A percentile compares a stretch with the other conserved stretches of the same genome.
Evolutionary conservation across 2,888 invertebrate species (phyloP).

Genomic region (Pharmacophagus antenor): DNA sequence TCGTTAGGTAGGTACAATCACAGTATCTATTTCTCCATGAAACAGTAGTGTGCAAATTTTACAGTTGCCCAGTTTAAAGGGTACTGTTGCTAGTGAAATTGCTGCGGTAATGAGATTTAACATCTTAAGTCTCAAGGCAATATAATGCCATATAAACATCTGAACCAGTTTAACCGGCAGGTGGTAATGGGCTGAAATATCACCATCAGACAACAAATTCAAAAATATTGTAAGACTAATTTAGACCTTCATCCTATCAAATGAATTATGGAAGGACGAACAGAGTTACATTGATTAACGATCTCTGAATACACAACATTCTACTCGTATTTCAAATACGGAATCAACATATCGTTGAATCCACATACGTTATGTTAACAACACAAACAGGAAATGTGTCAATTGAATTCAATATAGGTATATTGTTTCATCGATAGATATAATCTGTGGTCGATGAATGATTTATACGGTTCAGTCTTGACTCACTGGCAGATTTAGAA

Average conservation of each 20-base stretch:
- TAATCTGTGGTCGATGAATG: neutral
- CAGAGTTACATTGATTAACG: neutral
- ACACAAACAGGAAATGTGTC: neutral
- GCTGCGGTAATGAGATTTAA: no score
- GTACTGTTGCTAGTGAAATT: no score
- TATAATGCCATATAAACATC: no score
- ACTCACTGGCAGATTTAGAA: neutral
- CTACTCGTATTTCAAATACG: neutral
- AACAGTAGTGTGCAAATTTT: no score
- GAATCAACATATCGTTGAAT: neutral
- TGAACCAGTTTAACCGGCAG: no score
- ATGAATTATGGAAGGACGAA: neutral
- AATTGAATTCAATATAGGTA: conserved; percentile 1
- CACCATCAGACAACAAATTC: no score
- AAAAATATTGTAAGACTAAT: no score
- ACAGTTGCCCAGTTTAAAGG: no score
- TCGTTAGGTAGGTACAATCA: no score
- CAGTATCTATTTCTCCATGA: no score
- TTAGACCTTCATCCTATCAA: neutral
- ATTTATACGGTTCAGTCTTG: conserved; percentile 14
- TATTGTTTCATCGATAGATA: neutral
- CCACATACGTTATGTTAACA: neutral
- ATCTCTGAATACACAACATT: neutral
- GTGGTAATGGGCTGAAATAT: no score
- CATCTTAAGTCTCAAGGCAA: no score